phyloP scores from a whole-genome alignment of 2,888 invertebrate species.

The Sinelater perroti region DNA sequence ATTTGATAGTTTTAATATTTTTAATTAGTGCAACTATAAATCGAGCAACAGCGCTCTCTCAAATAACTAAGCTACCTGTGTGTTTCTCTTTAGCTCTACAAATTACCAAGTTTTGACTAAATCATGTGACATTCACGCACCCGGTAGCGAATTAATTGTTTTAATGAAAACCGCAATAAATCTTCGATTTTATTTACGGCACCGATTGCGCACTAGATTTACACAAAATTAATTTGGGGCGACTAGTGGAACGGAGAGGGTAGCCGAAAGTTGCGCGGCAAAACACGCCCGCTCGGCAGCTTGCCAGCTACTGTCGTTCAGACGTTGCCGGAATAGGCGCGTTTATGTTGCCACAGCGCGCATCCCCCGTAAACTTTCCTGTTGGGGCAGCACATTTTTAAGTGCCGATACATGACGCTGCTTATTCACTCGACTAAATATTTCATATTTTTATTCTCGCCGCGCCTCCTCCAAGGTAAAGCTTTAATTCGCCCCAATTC shows the following conservation, averaged over 20 bases:
- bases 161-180: neutral
- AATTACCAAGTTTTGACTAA: too few relatives aligned
- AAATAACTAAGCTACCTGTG: too few relatives aligned
- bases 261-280: conserved; percentile 1
- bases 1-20: too few relatives aligned
- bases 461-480: too few relatives aligned
- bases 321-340: conserved; percentile 18
- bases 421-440: too few relatives aligned
- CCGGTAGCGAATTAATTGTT: neutral
- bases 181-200: neutral
- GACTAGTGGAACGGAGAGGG: conserved; percentile 9
- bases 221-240: conserved; percentile 8
- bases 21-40: too few relatives aligned
- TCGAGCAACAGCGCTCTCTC: too few relatives aligned
- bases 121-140: too few relatives aligned
- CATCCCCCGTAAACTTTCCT: conserved; percentile 21
- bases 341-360: conserved; percentile 23
- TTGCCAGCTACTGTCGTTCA: conserved; percentile 27
- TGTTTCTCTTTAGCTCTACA: too few relatives aligned
- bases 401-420: neutral
- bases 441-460: too few relatives aligned
- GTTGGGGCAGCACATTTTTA: conserved; percentile 2
- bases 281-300: conserved; percentile 21
- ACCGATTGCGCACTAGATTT: neutral
- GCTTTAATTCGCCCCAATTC: too few relatives aligned